Evolutionary conservation across 2,797 vertebrate species (phyloP), one percentile per base, ranked within the genome.

Genomic region (Eulemur coronatus): DNA sequence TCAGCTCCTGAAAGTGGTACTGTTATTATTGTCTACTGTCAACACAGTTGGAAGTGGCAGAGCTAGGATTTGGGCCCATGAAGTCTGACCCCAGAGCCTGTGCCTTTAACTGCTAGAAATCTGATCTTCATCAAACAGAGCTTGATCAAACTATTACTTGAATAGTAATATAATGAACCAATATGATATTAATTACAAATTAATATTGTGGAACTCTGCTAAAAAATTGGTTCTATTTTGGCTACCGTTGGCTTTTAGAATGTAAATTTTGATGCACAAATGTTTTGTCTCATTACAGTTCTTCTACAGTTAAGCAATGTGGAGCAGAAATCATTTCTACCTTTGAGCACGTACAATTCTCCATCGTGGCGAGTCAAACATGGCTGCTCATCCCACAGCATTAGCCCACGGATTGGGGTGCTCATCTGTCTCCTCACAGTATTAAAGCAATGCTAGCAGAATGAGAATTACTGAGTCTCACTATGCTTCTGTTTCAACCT

Each of bases 241-340:
- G 46, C 57, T 35, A 52, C 4, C 26, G 57, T 5, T 92, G 55
- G 28, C 24, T 85, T 79, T 89, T 30, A 69, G 76, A 85, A 85
- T 41, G 22, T 41, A 73, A 78, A 69, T 38, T 81, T 43, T 50
- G 59, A 46, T 41, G 14, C 17, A 79, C 0, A 43, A 55, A 35
- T 9, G 33, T n/a, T 80, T 30, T 78, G 15, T 59, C 20, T 35
- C 38, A 8, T 91, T 35, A 30, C 1, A 14, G 2, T n/a, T 73
- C 67, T 17, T 38, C 28, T 96, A 85, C 10, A 14, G 38, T 79
- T 89, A 79, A 96, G 75, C 38, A 88, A 73, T 33, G 35, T 65
- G 30, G 84, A 89, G 87, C 20, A 79, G 82, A 84, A 85, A 85
- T 13, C 8, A 52, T 50, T 82, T 88, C 24, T 63, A 67, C 50